These are phyloP conservation scores for Dermatophagoides farinae DNA, from an alignment of 1,140 invertebrate genomes.

Conservation along the genomic window DNA sequence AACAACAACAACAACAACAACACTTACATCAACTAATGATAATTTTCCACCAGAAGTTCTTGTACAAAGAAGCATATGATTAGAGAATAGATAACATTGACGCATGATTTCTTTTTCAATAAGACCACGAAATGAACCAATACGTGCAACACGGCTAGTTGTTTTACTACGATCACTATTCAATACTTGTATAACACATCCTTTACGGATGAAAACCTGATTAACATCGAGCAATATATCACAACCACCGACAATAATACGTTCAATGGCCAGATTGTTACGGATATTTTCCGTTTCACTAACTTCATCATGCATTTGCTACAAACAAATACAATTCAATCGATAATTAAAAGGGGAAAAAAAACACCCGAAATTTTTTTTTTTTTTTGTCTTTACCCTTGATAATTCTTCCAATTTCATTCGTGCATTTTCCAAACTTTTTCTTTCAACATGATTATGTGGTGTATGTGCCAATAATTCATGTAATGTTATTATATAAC, in stretches of 20 bases:
- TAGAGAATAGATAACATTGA: constrained; percentile 69
- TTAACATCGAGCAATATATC: constrained; percentile 82
- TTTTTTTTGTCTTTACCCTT: constrained; percentile 30
- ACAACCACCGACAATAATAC: constrained; percentile 86
- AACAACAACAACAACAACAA: too few species aligned
- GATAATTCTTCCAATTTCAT: constrained; percentile 74
- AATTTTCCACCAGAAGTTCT: constrained; percentile 59
- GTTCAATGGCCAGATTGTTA: constrained; percentile 75
- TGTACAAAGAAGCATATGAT: constrained; percentile 61
- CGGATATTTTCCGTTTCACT: constrained; percentile 82
- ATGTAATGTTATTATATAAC: constrained; percentile 77
- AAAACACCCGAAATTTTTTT: neutral
- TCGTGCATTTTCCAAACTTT: constrained; percentile 64
- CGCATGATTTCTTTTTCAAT: constrained; percentile 45
- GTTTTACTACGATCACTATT: constrained; percentile 32
- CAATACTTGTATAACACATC: constrained; percentile 25
- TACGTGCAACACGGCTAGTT: constrained; percentile 29
- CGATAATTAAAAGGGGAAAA: neutral
- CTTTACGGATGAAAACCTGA: constrained; percentile 61
- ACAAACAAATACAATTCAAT: neutral
- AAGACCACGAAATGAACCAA: constrained; percentile 38
- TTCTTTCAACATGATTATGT: constrained; percentile 79
- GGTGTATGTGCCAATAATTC: constrained; percentile 77
- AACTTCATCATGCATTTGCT: constrained; percentile 64
- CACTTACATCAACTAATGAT: constrained; percentile 48